phyloP scores from a whole-genome alignment of 2,113 vertebrate genomes.

The Upupa epops region DNA sequence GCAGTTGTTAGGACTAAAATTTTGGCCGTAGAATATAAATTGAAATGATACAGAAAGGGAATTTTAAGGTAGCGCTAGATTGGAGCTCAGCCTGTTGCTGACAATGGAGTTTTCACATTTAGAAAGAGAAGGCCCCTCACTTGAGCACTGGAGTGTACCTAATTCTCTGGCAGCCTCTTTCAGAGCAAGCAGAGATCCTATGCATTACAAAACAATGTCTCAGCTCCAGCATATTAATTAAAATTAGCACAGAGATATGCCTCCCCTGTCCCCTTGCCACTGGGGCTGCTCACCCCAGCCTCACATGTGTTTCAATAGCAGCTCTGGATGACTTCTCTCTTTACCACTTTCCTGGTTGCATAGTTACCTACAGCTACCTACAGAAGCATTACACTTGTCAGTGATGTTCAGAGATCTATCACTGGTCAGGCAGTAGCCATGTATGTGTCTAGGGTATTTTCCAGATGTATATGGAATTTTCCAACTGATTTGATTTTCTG shows the following conservation, averaged over 20 bases:
- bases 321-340: not conserved
- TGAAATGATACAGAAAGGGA: not conserved
- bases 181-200: not conserved
- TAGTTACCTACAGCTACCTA: not conserved
- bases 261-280: not conserved
- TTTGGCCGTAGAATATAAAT: not conserved
- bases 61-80: not conserved
- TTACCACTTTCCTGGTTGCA: not conserved
- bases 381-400: not conserved
- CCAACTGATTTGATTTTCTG: not conserved
- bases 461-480: not conserved
- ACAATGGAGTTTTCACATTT: not conserved
- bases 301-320: not conserved
- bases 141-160: not conserved
- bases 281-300: not conserved
- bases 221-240: not conserved
- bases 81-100: not conserved
- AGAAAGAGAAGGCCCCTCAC: not conserved
- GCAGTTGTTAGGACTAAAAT: not conserved
- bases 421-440: not conserved
- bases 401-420: not conserved
- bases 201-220: not conserved
- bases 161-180: not conserved
- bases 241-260: not conserved
- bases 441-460: not conserved